phyloP scores from a whole-genome alignment of 1,140 invertebrate species.

The Propsilocerus akamusi region DNA sequence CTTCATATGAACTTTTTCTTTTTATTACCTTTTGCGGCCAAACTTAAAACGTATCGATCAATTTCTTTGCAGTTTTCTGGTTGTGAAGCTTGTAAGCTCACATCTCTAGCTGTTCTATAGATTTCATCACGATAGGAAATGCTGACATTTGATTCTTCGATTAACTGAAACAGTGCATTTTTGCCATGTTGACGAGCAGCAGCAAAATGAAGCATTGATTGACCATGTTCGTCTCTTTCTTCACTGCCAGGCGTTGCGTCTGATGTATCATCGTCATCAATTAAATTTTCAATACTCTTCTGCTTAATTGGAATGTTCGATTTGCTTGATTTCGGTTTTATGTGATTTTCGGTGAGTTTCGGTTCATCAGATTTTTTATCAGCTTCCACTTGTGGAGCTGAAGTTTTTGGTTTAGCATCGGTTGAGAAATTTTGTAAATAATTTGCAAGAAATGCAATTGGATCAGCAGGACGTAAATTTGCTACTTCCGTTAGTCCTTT shows the following conservation, averaged over 20 bases:
- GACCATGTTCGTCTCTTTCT: constrained; percentile 56
- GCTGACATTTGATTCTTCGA: constrained; percentile 59
- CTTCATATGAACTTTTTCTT: background rate
- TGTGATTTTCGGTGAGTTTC: constrained; percentile 6
- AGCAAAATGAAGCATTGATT: constrained; percentile 77
- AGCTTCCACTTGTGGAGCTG: constrained; percentile 8
- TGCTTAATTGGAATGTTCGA: background rate
- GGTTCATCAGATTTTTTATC: constrained; percentile 19
- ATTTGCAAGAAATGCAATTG: constrained; percentile 60
- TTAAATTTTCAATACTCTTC: constrained; percentile 6
- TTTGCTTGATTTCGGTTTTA: background rate
- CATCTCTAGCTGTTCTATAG: constrained; percentile 70
- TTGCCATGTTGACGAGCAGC: constrained; percentile 54
- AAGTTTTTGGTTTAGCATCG: constrained; percentile 15
- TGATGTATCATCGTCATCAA: constrained; percentile 10
- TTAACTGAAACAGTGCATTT: constrained; percentile 52
- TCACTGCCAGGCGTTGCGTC: constrained; percentile 14
- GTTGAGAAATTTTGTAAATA: constrained; percentile 59
- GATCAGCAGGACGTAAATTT: constrained; percentile 58
- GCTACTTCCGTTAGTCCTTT: constrained; percentile 73
- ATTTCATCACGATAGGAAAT: constrained; percentile 60
- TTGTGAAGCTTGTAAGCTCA: constrained; percentile 58
- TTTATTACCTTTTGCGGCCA: constrained; percentile 55
- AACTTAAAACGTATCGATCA: constrained; percentile 55
- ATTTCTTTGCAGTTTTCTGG: constrained; percentile 64